Percentiles rank a stretch among this genome's conserved stretches.
Evolutionary conservation across 2,797 vertebrate genomes (phyloP).

Genomic region (Scolopax bukidnonensis): DNA sequence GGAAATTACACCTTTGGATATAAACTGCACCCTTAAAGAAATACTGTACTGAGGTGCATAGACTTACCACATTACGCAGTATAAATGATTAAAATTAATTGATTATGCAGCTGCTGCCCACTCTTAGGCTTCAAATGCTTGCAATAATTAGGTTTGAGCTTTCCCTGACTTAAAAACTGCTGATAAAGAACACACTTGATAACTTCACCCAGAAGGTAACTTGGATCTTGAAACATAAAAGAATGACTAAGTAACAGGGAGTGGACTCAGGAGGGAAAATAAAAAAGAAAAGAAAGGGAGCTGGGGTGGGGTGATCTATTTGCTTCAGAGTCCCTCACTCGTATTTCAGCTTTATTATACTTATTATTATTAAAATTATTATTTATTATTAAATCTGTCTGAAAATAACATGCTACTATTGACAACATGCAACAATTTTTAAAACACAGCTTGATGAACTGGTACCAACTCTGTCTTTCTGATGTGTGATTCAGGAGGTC

Average conservation of each 20-base stretch:
- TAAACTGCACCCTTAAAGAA: background rate
- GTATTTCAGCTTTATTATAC: background rate
- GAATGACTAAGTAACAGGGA: background rate
- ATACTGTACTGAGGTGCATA: background rate
- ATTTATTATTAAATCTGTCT: background rate
- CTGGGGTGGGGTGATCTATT: background rate
- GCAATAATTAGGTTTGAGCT: background rate
- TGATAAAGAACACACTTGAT: background rate
- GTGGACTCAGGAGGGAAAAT: background rate
- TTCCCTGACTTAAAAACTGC: background rate
- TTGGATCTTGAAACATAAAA: background rate
- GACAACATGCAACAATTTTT: background rate
- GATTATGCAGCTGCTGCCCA: background rate
- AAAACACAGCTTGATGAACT: background rate
- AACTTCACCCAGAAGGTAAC: background rate
- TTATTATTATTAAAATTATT: background rate
- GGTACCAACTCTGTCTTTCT: background rate
- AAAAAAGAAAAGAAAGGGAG: background rate
- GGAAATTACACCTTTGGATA: background rate
- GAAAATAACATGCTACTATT: background rate
- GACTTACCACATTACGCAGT: background rate
- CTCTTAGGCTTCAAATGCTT: background rate
- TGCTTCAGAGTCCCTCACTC: background rate
- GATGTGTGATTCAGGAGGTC: background rate
- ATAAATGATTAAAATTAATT: background rate